A percentile compares a stretch with the other conserved stretches of the same genome.
Conservation (phyloP, 2,113 vertebrate genomes). For the Paralichthys olivaceus region DNA sequence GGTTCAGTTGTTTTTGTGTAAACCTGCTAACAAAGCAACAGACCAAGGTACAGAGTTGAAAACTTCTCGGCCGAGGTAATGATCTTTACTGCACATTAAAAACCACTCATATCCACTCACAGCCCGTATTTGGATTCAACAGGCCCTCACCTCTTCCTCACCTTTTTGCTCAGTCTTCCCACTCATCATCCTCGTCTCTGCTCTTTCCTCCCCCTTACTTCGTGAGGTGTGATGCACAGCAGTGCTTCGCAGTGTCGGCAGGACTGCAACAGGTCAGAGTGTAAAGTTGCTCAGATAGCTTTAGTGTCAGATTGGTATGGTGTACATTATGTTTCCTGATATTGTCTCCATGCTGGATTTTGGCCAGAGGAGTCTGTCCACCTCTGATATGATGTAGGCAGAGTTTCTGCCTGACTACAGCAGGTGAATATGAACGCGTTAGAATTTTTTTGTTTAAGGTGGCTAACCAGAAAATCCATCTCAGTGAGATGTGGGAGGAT, state of each 20-base stretch:
- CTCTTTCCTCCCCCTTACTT: not conserved
- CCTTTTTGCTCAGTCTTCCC: not conserved
- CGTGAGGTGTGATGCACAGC: not conserved
- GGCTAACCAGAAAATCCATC: conserved; percentile 35
- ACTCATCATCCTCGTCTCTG: conserved; percentile 23
- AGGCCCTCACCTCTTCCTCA: conserved; percentile 22
- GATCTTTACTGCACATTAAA: not conserved
- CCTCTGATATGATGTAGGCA: conserved; percentile 22
- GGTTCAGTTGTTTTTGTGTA: too few relatives aligned
- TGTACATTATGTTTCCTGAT: conserved; percentile 11
- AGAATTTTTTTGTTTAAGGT: conserved; percentile 31
- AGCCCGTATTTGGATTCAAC: conserved; percentile 20
- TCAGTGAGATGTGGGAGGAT: conserved; percentile 40
- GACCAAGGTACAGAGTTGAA: too few relatives aligned
- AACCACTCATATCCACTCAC: not conserved
- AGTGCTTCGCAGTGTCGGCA: conserved; percentile 53
- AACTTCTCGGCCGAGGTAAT: too few relatives aligned
- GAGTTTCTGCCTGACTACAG: conserved; percentile 27
- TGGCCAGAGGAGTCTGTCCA: conserved; percentile 26
- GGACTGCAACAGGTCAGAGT: conserved; percentile 63
- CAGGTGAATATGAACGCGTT: conserved; percentile 22
- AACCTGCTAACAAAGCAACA: too few relatives aligned
- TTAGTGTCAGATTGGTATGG: conserved; percentile 4
- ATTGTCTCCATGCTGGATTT: conserved; percentile 19
- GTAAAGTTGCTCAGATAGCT: conserved; percentile 44